Conservation (phyloP, 2,888 invertebrate species). For the Stenichneumon culpator region DNA sequence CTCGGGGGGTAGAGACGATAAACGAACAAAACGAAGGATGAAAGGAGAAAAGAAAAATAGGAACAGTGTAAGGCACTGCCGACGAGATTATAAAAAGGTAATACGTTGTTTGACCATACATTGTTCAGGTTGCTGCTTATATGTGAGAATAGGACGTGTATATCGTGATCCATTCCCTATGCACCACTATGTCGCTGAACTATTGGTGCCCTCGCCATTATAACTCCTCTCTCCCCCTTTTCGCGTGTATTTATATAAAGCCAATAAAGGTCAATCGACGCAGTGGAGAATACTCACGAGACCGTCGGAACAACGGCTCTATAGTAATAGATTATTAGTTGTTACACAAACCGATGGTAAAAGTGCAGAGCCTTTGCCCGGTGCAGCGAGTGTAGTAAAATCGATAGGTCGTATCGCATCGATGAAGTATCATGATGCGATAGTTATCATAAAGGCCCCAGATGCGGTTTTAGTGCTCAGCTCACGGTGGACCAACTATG, state of each 20-base stretch:
- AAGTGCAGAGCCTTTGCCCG: conserved; percentile 37
- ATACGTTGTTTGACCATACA: conserved; percentile 9
- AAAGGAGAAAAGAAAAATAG: not conserved
- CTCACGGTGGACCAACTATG: too few species aligned
- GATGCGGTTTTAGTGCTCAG: too few species aligned
- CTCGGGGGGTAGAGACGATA: not conserved
- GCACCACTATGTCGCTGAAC: not conserved
- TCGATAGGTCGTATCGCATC: conserved; percentile 46
- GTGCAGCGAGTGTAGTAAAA: conserved; percentile 35
- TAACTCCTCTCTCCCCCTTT: not conserved
- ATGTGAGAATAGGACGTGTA: not conserved
- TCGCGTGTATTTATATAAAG: conserved; percentile 4
- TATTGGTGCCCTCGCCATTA: not conserved
- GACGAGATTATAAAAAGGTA: conserved; percentile 13
- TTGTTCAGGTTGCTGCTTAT: conserved; percentile 3
- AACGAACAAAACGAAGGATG: conserved; percentile 3
- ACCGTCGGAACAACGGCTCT: conserved; percentile 16
- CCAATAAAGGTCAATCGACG: conserved; percentile 52
- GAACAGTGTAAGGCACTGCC: conserved; percentile 10
- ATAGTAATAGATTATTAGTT: conserved; percentile 52
- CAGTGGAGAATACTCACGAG: conserved; percentile 17
- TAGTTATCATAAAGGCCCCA: not conserved
- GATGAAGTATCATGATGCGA: not conserved
- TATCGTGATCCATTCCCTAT: not conserved
- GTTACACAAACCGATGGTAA: conserved; percentile 34